Evolutionary conservation across 2,113 vertebrate species (phyloP).

Genomic region (Carassius auratus): DNA sequence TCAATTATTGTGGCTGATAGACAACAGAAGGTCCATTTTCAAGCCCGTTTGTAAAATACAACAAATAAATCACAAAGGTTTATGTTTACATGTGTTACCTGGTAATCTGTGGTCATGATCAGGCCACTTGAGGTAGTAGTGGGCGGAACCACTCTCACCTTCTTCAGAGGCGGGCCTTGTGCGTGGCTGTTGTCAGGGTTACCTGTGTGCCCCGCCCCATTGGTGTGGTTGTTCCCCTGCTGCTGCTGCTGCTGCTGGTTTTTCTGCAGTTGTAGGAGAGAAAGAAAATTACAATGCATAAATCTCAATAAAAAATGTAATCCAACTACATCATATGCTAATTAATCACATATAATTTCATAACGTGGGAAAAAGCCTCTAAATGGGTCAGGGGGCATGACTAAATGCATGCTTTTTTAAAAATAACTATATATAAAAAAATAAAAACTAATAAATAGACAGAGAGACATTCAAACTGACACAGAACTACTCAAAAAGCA

Average conservation of each 20-base stretch:
- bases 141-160: slow-evolving; percentile 98
- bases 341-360: no score
- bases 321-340: not conserved
- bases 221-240: slow-evolving; percentile 99
- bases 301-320: not conserved
- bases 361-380: no score
- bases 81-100: slow-evolving; percentile 75
- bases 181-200: slow-evolving; percentile 97
- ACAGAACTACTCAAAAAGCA: not conserved
- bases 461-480: not conserved
- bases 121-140: slow-evolving; percentile 99
- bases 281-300: slow-evolving; percentile 28
- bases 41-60: not conserved
- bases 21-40: not conserved
- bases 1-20: not conserved
- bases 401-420: not conserved
- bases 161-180: slow-evolving; percentile 97
- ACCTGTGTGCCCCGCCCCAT: slow-evolving; percentile 97
- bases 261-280: slow-evolving; percentile 81
- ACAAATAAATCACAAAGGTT: not conserved
- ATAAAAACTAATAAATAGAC: not conserved
- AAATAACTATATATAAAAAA: not conserved
- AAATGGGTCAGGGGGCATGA: no score
- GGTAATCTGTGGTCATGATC: slow-evolving; percentile 99
- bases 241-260: slow-evolving; percentile 92